Percentiles rank a stretch among this genome's conserved stretches.
Conservation (phyloP, 2,113 vertebrate species). For the Phrynocephalus versicolor region DNA sequence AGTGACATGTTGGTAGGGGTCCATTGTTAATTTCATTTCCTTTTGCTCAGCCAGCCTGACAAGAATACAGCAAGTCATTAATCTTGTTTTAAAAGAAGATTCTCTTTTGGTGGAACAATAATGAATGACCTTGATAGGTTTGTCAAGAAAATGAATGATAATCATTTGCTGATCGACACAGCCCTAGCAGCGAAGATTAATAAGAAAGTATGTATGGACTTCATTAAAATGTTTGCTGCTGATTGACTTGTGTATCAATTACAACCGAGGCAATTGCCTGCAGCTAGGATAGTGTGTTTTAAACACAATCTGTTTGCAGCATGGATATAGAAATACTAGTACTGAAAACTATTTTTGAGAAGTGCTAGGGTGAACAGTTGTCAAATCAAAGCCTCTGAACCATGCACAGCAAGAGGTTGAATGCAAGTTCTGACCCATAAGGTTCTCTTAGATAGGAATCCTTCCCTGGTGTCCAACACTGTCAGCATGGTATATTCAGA, state of each 20-base stretch:
- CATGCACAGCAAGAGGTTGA: background rate
- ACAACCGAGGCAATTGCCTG: slow-evolving; percentile 43
- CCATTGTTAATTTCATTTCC: slow-evolving; percentile 75
- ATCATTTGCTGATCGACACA: slow-evolving; percentile 71
- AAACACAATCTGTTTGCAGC: slow-evolving; percentile 25
- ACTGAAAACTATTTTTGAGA: slow-evolving; percentile 11
- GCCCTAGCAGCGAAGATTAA: slow-evolving; percentile 66
- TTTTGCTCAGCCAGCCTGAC: slow-evolving; percentile 68
- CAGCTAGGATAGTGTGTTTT: slow-evolving; percentile 40
- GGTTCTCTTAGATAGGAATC: background rate
- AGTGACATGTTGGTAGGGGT: slow-evolving; percentile 68
- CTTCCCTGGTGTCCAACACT: background rate
- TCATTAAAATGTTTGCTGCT: slow-evolving; percentile 71
- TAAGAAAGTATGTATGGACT: slow-evolving; percentile 69
- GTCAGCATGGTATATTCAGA: background rate
- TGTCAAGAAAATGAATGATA: slow-evolving; percentile 74
- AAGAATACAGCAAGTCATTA: slow-evolving; percentile 63
- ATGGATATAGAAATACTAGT: background rate
- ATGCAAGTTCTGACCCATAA: background rate
- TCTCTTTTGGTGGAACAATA: slow-evolving; percentile 54
- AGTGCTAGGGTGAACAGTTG: background rate
- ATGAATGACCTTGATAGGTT: slow-evolving; percentile 75
- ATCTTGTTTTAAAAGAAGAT: slow-evolving; percentile 71
- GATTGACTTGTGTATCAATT: slow-evolving; percentile 56
- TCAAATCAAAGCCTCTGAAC: background rate